Conservation (phyloP, 1,140 invertebrate species). For the Pteromalus puparum region DNA sequence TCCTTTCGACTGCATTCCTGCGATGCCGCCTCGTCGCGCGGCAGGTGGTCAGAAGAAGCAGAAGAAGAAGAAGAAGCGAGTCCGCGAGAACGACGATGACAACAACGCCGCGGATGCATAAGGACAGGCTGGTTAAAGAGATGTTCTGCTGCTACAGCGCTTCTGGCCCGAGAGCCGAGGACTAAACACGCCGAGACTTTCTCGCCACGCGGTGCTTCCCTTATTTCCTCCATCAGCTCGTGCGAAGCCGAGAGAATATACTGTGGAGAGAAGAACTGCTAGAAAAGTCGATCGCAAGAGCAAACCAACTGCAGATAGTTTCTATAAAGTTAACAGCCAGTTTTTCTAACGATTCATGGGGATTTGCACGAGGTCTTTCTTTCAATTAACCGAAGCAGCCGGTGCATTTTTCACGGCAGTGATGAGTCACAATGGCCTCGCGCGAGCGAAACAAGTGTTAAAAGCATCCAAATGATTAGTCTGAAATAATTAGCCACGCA, state of each 20-base stretch:
- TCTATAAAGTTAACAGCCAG: too few relatives aligned
- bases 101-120: background rate
- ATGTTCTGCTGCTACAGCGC: background rate
- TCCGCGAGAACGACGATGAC: background rate
- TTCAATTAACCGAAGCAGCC: too few relatives aligned
- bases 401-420: too few relatives aligned
- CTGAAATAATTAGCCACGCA: too few relatives aligned
- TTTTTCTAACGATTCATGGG: too few relatives aligned
- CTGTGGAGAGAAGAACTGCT: too few relatives aligned
- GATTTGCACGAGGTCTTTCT: too few relatives aligned
- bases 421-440: too few relatives aligned
- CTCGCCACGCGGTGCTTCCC: background rate
- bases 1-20: conserved; percentile 19
- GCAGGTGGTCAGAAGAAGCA: conserved; percentile 32
- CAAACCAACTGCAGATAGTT: too few relatives aligned
- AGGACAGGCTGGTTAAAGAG: background rate
- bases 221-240: conserved; percentile 18
- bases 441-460: too few relatives aligned
- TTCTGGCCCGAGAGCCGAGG: background rate
- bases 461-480: too few relatives aligned
- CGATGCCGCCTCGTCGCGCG: background rate
- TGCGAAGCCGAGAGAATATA: background rate
- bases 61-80: background rate
- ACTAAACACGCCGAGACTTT: conserved; percentile 19
- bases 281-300: too few relatives aligned